Base-by-base conservation (phyloP, 1,140 invertebrate species). In the Pseudomyrmex pallidus region DNA sequence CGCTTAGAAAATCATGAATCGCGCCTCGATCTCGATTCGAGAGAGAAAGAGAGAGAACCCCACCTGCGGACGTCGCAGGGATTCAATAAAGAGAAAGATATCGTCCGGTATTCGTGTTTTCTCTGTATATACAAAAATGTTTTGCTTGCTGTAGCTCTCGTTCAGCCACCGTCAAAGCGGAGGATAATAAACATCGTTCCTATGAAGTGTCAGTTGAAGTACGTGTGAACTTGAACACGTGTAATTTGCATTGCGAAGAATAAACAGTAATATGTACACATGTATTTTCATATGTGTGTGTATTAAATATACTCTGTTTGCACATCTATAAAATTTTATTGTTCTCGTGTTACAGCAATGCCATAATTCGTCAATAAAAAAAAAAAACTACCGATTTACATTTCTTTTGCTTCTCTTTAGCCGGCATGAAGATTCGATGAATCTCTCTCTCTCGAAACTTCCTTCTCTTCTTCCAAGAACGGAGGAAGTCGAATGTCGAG, bases 401-500 rank as follows among this genome's bases (percentile, higher is more conserved):
- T 74, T 74, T 54, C 10, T 15, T 13, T 46, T 5, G 44, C 9
- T 44, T n/a, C n/a, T n/a, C 46, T 67, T 44, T 35, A 35, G 4
- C 9, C 57, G n/a, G 15, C 20, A 48, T 59, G 2, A 44, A 64
- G 66, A 85, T 66, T 88, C 62, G 83, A 83, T 70, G 73, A 70
- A 52, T 44, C 12, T 70, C 25, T 50, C 20, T 17, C 20, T 17
- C 54, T 74, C 52, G 72, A 83, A 74, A 68, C 73, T 63, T 85
- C 61, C 56, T 83, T 15, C 61, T 74, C 59, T 20, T 2, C 22
- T 85, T 88, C 84, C 57, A 7, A 57, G 87, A 89, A 89, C 66
- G 77, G 52, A 87, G 87, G 86, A 87, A 87, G 87, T 85, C 77
- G 77, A 83, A 78, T n/a, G 82, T 76, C 50, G 66, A 67, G 48